phyloP scores from a whole-genome alignment of 2,113 vertebrate species.

The Pampusana beccarii region DNA sequence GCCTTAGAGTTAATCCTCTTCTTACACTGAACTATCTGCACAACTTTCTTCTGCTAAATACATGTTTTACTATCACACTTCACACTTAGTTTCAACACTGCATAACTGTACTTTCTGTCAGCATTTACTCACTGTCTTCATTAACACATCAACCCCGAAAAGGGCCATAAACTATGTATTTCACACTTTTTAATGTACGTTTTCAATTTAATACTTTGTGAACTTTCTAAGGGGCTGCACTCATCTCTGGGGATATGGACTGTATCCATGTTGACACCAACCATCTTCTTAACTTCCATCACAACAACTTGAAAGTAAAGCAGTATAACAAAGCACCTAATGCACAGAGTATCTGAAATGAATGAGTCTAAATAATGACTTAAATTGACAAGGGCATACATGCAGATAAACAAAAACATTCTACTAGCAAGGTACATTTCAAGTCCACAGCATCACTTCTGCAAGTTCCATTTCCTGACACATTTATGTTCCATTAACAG shows the following conservation, averaged over 20 bases:
- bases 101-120: neutral
- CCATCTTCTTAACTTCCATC: neutral
- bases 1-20: neutral
- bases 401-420: neutral
- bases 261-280: neutral
- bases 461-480: neutral
- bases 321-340: neutral
- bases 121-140: neutral
- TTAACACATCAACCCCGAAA: neutral
- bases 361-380: neutral
- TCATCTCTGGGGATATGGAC: neutral
- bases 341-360: neutral
- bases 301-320: neutral
- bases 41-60: neutral
- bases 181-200: neutral
- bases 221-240: neutral
- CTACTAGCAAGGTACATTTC: neutral
- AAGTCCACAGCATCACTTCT: neutral
- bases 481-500: neutral
- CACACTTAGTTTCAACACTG: neutral
- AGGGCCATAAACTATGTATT: neutral
- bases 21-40: neutral
- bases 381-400: neutral
- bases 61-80: neutral
- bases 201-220: neutral